These are phyloP conservation scores for Bubo bubo DNA, from an alignment of 2,113 vertebrate genomes.

Conservation along the genomic window DNA sequence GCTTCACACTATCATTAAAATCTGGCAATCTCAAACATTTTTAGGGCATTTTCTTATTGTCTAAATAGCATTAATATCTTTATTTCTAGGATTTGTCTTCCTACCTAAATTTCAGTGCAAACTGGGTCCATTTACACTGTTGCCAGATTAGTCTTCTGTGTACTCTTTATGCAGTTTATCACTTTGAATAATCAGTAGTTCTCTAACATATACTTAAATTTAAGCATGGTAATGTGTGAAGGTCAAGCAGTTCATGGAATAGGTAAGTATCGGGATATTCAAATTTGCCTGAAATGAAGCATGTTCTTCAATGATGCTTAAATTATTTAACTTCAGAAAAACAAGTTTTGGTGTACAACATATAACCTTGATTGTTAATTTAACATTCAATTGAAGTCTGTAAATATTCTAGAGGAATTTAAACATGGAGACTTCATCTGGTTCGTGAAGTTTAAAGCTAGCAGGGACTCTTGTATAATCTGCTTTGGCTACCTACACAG, in stretches of 20 bases:
- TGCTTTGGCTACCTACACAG: background rate
- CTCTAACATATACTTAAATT: background rate
- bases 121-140: background rate
- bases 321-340: background rate
- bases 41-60: background rate
- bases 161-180: background rate
- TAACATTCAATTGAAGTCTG: background rate
- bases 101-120: background rate
- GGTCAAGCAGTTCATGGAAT: background rate
- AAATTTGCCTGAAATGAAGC: background rate
- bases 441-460: background rate
- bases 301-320: background rate
- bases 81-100: background rate
- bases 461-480: background rate
- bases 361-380: background rate
- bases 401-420: background rate
- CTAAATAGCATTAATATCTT: background rate
- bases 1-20: background rate
- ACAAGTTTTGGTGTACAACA: background rate
- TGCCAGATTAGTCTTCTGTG: background rate
- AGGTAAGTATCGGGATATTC: background rate
- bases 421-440: background rate
- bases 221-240: background rate
- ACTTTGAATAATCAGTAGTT: background rate
- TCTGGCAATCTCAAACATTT: background rate